Percentiles rank a stretch among this genome's conserved stretches.
phyloP scores from a whole-genome alignment of 1,140 invertebrate genomes.

The Drosophila miranda region DNA sequence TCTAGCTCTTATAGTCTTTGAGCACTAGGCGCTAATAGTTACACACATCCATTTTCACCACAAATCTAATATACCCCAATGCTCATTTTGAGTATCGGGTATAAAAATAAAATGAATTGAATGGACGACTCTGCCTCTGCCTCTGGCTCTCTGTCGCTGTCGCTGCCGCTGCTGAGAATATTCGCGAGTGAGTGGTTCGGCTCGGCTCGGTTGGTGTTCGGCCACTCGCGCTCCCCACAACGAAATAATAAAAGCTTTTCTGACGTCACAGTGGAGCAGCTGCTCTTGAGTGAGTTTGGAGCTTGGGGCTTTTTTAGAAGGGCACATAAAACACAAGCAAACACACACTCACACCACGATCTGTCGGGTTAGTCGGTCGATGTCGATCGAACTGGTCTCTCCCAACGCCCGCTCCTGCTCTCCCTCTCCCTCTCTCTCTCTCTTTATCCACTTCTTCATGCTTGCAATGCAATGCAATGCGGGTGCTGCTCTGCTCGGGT shows the following conservation, averaged over 20 bases:
- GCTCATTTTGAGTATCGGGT: too few relatives aligned
- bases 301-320: conserved; percentile 64
- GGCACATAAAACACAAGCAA: conserved; percentile 40
- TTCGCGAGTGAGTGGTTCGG: conserved; percentile 36
- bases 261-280: conserved; percentile 47
- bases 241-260: conserved; percentile 41
- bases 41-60: too few relatives aligned
- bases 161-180: conserved; percentile 52
- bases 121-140: conserved; percentile 36
- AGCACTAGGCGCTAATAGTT: too few relatives aligned
- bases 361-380: conserved; percentile 68
- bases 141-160: conserved; percentile 15
- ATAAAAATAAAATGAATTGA: conserved; percentile 66
- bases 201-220: too few relatives aligned
- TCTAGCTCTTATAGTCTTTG: too few relatives aligned
- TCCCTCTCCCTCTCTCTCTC: background rate
- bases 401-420: background rate
- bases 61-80: too few relatives aligned
- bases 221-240: too few relatives aligned
- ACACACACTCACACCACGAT: conserved; percentile 25
- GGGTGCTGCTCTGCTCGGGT: conserved; percentile 29
- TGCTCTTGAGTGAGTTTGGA: conserved; percentile 19
- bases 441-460: background rate
- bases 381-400: conserved; percentile 12
- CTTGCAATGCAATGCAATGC: conserved; percentile 45